phyloP scores from a whole-genome alignment of 2,888 invertebrate genomes.

The Lithophane ornitopus region DNA sequence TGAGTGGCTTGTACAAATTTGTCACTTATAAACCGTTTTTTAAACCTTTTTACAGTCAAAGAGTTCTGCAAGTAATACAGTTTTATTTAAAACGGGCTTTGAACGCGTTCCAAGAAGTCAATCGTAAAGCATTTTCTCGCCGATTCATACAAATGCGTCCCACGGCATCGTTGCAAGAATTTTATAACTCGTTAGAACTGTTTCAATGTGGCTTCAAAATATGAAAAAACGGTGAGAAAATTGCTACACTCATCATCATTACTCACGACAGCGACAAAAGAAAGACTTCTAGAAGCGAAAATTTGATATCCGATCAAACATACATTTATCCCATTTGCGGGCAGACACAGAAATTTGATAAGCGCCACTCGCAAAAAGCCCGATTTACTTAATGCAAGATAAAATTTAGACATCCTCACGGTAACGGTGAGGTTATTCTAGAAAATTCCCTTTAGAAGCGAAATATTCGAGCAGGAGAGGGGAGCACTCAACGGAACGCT shows the following conservation, averaged over 20 bases:
- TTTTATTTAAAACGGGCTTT: conserved; percentile 37
- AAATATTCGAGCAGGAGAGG: conserved; percentile 78
- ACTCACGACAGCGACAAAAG: conserved; percentile 55
- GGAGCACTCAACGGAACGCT: conserved; percentile 82
- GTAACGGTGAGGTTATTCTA: conserved; percentile 76
- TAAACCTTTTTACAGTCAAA: conserved; percentile 28
- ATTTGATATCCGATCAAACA: conserved; percentile 71
- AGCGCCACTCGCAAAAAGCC: conserved; percentile 73
- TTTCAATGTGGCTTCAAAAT: conserved; percentile 24
- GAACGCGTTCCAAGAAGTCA: conserved; percentile 25
- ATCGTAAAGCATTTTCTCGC: conserved; percentile 16
- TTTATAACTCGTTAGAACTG: conserved; percentile 8
- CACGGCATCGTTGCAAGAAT: conserved; percentile 1
- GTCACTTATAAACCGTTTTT: conserved; percentile 44
- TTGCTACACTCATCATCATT: conserved; percentile 61
- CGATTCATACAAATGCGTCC: conserved; percentile 19
- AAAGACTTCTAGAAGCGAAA: conserved; percentile 61
- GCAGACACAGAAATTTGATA: conserved; percentile 75
- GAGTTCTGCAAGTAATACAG: conserved; percentile 28
- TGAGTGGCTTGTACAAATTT: conserved; percentile 55
- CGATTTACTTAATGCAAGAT: conserved; percentile 78
- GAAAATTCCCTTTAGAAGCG: conserved; percentile 77
- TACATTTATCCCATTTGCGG: conserved; percentile 66
- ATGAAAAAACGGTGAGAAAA: conserved; percentile 41
- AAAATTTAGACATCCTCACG: conserved; percentile 79